A percentile compares a stretch with the other conserved stretches of the same genome.
Conservation (phyloP, 2,113 vertebrate genomes). For the Craseonycteris thonglongyai region DNA sequence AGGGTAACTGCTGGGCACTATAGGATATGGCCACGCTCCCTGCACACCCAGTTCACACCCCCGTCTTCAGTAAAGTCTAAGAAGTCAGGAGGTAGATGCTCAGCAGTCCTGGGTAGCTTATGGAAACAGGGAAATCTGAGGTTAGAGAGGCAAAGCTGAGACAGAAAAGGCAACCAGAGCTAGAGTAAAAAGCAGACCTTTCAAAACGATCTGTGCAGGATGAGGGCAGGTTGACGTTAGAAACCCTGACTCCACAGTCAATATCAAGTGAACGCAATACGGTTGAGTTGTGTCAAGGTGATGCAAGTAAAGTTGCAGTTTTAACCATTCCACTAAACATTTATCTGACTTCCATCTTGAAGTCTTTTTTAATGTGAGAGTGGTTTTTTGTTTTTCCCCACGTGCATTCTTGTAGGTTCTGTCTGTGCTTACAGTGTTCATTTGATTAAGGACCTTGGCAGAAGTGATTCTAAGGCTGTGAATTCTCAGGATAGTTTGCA, state of each 20-base stretch:
- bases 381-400: no score
- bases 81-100: background rate
- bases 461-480: background rate
- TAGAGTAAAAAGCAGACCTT: background rate
- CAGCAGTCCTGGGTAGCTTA: fast-evolving
- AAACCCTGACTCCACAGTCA: background rate
- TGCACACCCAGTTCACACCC: background rate
- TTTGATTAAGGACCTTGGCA: background rate
- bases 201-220: background rate
- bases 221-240: background rate
- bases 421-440: background rate
- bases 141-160: background rate
- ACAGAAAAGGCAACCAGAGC: background rate
- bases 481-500: background rate
- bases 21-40: background rate
- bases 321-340: background rate
- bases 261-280: background rate
- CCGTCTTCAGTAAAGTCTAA: background rate
- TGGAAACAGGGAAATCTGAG: background rate
- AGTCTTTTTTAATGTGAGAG: background rate
- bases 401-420: background rate
- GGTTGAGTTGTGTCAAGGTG: background rate
- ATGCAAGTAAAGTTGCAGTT: background rate
- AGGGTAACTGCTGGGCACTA: no score
- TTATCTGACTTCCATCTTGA: background rate